A percentile compares a stretch with the other conserved stretches of the same genome.
These are phyloP conservation scores for Cyphomyrus plagiostoma DNA, from an alignment of 2,113 vertebrate genomes.

Conservation along the genomic window DNA sequence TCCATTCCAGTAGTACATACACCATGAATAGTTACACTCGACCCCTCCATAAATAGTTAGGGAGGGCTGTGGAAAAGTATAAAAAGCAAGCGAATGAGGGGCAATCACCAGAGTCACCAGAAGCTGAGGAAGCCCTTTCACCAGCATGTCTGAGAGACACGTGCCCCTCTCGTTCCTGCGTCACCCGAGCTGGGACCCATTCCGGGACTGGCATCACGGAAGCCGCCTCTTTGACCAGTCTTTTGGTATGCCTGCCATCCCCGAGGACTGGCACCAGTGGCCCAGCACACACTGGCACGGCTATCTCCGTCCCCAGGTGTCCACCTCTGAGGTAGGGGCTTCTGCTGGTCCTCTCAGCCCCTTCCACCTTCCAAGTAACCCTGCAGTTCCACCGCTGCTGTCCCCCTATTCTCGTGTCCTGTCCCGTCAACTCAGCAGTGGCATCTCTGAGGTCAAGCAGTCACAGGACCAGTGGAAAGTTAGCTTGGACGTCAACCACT, in stretches of 20 bases:
- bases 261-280: slow-evolving; percentile 66
- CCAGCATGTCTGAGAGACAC: slow-evolving; percentile 23
- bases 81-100: slow-evolving; percentile 13
- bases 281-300: slow-evolving; percentile 62
- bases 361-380: slow-evolving; percentile 22
- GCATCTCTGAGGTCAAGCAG: slow-evolving; percentile 72
- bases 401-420: slow-evolving; percentile 53
- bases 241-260: slow-evolving; percentile 66
- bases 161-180: slow-evolving; percentile 19
- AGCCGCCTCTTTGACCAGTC: slow-evolving; percentile 73
- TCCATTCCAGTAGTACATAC: neutral
- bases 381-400: neutral
- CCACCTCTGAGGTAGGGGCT: slow-evolving; percentile 20
- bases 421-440: slow-evolving; percentile 70
- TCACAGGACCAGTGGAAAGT: slow-evolving; percentile 70
- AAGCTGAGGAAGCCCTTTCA: neutral
- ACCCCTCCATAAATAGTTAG: slow-evolving; percentile 29
- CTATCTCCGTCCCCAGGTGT: slow-evolving; percentile 57
- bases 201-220: slow-evolving; percentile 68
- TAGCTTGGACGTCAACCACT: slow-evolving; percentile 72
- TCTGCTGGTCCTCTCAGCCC: slow-evolving; percentile 13
- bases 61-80: slow-evolving; percentile 19
- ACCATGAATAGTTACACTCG: slow-evolving; percentile 20
- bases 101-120: neutral
- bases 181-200: slow-evolving; percentile 28